phyloP scores from a whole-genome alignment of 2,888 invertebrate genomes.

The Apoda limacodes region DNA sequence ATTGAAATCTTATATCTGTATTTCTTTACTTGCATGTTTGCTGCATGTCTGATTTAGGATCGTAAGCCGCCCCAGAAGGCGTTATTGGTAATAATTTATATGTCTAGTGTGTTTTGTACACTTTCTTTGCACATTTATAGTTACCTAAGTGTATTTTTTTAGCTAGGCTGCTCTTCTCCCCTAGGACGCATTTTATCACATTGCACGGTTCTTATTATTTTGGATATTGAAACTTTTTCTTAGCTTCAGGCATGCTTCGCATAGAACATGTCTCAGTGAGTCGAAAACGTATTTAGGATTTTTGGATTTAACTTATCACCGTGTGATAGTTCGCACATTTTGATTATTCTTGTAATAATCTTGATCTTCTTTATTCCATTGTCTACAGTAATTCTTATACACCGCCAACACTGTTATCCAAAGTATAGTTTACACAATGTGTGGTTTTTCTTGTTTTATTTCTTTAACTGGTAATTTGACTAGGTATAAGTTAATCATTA shows the following conservation, averaged over 20 bases:
- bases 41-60: constrained; percentile 66
- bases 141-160: constrained; percentile 63
- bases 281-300: too few species aligned
- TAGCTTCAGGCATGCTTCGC: constrained; percentile 66
- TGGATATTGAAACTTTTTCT: constrained; percentile 53
- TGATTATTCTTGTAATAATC: too few species aligned
- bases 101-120: constrained; percentile 53
- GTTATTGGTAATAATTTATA: constrained; percentile 59
- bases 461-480: too few species aligned
- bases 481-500: constrained; percentile 13
- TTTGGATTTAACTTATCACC: too few species aligned
- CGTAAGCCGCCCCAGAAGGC: constrained; percentile 62
- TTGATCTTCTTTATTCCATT: too few species aligned
- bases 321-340: too few species aligned
- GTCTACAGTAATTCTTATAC: too few species aligned
- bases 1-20: constrained; percentile 34
- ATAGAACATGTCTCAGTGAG: constrained; percentile 48
- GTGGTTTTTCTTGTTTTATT: background rate
- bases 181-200: constrained; percentile 65
- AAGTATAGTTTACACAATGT: too few species aligned
- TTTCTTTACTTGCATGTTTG: constrained; percentile 66
- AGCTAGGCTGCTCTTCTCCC: constrained; percentile 67
- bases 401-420: too few species aligned
- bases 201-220: constrained; percentile 68
- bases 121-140: constrained; percentile 67